Evolutionary conservation across 2,113 vertebrate genomes (phyloP).

Genomic region (Physeter macrocephalus): DNA sequence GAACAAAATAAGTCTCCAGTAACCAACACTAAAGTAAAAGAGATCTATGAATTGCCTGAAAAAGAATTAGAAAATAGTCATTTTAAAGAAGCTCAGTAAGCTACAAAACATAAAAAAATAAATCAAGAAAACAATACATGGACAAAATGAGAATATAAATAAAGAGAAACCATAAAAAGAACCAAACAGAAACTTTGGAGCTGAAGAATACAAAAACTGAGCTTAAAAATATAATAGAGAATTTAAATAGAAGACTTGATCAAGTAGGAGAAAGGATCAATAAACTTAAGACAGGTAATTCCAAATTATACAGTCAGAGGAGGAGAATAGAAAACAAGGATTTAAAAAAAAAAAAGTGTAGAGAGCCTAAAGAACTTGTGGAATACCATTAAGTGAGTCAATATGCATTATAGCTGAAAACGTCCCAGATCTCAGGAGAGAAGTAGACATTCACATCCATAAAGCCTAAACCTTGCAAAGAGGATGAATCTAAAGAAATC

Average conservation of each 20-base stretch:
- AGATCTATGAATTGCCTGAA: not conserved
- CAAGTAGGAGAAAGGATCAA: not conserved
- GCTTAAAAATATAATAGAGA: not conserved
- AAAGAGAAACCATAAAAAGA: not conserved
- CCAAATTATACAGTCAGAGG: not conserved
- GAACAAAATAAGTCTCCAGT: not conserved
- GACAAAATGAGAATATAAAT: not conserved
- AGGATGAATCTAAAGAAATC: not conserved
- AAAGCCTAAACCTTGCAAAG: not conserved
- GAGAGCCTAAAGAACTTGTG: not conserved
- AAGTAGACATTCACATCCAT: not conserved
- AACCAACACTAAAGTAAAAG: not conserved
- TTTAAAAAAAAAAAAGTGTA: not conserved
- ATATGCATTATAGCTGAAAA: not conserved
- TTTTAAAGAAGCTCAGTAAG: not conserved
- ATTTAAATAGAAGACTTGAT: not conserved
- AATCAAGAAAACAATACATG: not conserved
- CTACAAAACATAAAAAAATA: not conserved
- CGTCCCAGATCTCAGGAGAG: not conserved
- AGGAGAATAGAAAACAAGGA: not conserved
- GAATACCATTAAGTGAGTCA: not conserved
- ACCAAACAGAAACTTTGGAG: not conserved
- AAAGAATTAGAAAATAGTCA: not conserved
- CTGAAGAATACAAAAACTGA: not conserved
- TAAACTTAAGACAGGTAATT: not conserved